Percentiles rank a stretch among this genome's conserved stretches.
Conservation (phyloP, 2,113 vertebrate species). For the Steatornis caripensis region DNA sequence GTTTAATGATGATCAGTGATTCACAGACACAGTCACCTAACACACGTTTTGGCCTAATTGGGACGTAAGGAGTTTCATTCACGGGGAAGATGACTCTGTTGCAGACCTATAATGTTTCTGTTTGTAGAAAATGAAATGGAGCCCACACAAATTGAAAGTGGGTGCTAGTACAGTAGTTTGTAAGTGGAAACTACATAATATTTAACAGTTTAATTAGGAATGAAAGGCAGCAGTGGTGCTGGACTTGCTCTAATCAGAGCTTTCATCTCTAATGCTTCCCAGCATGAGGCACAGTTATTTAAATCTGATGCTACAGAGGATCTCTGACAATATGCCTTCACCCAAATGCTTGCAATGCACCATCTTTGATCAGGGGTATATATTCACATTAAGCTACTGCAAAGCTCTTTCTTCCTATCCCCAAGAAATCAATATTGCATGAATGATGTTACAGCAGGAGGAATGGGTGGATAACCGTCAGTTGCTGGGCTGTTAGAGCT, state of each 20-base stretch:
- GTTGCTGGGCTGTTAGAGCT: not conserved
- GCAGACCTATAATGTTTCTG: not conserved
- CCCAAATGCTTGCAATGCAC: not conserved
- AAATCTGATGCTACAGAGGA: not conserved
- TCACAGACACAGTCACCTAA: not conserved
- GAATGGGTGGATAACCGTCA: not conserved
- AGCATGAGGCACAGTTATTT: conserved; percentile 25
- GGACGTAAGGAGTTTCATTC: not conserved
- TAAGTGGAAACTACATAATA: not conserved
- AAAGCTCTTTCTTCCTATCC: conserved; percentile 23
- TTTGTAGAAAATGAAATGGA: conserved; percentile 1
- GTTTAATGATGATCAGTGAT: not conserved
- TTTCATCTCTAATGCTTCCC: conserved; percentile 36
- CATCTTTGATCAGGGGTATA: conserved; percentile 42
- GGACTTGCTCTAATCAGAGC: conserved; percentile 14
- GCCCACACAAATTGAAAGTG: not conserved
- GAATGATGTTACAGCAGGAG: not conserved
- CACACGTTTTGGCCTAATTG: not conserved
- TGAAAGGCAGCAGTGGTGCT: not conserved
- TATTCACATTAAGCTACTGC: conserved; percentile 6
- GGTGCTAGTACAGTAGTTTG: not conserved
- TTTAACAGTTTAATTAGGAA: conserved; percentile 49
- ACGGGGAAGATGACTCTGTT: not conserved
- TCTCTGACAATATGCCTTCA: not conserved
- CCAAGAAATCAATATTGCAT: conserved; percentile 40